Percentiles rank a stretch among this genome's conserved stretches.
Evolutionary conservation across 92 coral and sea anemone species (phyloP).

Genomic region (Muricea muricata): DNA sequence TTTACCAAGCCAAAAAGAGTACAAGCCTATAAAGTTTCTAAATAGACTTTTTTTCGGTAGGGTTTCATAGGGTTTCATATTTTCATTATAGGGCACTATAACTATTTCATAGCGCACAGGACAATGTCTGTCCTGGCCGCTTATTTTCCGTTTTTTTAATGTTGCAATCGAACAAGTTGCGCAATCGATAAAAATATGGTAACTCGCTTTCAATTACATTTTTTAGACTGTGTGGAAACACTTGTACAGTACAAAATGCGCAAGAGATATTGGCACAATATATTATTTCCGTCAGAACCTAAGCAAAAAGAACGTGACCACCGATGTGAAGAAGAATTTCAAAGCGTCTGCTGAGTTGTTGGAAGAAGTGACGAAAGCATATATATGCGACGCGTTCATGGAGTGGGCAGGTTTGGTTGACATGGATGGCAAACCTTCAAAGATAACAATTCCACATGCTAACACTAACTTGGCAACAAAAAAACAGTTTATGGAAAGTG

Average conservation of each 20-base stretch:
- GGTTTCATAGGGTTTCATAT: too few species aligned
- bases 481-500: background rate
- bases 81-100: too few species aligned
- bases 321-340: constrained; percentile 52
- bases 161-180: background rate
- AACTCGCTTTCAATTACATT: background rate
- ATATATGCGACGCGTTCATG: constrained; percentile 54
- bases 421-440: constrained; percentile 23
- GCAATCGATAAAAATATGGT: background rate
- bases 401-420: constrained; percentile 42
- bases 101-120: too few species aligned
- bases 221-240: constrained; percentile 50
- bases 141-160: too few species aligned
- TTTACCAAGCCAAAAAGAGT: too few species aligned
- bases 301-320: constrained; percentile 23
- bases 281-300: constrained; percentile 32
- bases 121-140: too few species aligned
- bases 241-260: constrained; percentile 23
- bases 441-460: constrained; percentile 10
- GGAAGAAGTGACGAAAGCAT: constrained; percentile 45
- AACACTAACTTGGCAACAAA: background rate
- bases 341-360: constrained; percentile 55
- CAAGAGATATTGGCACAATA: constrained; percentile 50
- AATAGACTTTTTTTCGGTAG: too few species aligned
- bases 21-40: too few species aligned